Evolutionary conservation across 1,140 invertebrate species (phyloP).

Genomic region (Drosophila arawakana): DNA sequence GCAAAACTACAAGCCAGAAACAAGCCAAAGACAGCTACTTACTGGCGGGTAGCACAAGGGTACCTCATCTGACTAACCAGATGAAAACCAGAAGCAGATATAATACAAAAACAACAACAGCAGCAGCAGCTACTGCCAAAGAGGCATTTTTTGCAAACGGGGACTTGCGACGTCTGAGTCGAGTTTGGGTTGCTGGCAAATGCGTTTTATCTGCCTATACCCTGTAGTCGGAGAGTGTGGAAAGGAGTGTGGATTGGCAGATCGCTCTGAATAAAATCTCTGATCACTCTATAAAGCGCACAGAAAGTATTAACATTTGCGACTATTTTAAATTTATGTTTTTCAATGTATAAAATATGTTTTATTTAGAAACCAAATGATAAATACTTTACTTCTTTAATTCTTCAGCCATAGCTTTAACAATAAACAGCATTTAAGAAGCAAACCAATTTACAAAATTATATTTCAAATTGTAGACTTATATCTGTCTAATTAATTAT

Average conservation of each 20-base stretch:
- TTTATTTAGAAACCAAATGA: too few relatives aligned
- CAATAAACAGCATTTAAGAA: too few relatives aligned
- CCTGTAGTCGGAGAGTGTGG: neutral
- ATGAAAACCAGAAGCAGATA: constrained; percentile 65
- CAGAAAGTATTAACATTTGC: too few relatives aligned
- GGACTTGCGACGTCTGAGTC: constrained; percentile 20
- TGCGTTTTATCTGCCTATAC: constrained; percentile 67
- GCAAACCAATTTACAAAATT: too few relatives aligned
- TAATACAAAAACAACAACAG: constrained; percentile 25
- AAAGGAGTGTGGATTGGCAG: neutral
- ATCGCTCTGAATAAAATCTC: too few relatives aligned
- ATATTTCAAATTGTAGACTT: too few relatives aligned
- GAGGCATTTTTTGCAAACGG: constrained; percentile 5
- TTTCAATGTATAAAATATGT: too few relatives aligned
- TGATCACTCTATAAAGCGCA: too few relatives aligned
- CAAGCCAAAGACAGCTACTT: constrained; percentile 69
- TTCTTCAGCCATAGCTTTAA: too few relatives aligned
- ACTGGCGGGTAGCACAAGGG: constrained; percentile 38
- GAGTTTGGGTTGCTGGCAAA: constrained; percentile 52
- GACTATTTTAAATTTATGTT: too few relatives aligned
- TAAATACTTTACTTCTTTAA: too few relatives aligned
- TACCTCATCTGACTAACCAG: constrained; percentile 14
- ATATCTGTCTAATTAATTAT: too few relatives aligned
- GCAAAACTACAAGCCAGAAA: constrained; percentile 50
- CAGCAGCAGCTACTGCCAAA: constrained; percentile 43